These are phyloP conservation scores for Prosopocoilus inquinatus DNA, from an alignment of 2,888 invertebrate species.

Conservation along the genomic window DNA sequence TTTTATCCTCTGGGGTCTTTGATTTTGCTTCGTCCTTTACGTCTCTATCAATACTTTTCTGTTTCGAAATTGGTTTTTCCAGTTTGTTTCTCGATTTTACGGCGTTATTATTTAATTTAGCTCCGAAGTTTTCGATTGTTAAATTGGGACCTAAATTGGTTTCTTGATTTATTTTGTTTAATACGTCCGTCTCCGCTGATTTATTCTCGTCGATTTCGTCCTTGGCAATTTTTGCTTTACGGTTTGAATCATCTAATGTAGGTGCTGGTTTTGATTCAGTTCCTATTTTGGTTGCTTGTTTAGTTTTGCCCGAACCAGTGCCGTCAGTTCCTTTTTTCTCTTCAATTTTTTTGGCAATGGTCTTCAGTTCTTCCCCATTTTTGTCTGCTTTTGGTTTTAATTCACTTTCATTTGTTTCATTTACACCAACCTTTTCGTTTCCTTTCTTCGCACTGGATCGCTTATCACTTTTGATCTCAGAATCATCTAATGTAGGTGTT, in stretches of 20 bases:
- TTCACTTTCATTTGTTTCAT: conserved; percentile 2
- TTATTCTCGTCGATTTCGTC: no score
- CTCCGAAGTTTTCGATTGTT: no score
- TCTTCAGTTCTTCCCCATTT: conserved; percentile 32
- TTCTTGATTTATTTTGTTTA: no score
- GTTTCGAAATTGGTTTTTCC: no score
- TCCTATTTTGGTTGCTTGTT: conserved; percentile 4
- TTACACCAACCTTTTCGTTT: background rate
- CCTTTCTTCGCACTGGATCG: background rate
- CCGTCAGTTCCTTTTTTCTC: conserved; percentile 19
- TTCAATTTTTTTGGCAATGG: conserved; percentile 25
- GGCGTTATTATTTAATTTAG: no score
- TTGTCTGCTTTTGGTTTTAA: conserved; percentile 37
- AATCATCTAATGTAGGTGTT: background rate
- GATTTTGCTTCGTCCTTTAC: background rate
- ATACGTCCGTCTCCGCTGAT: no score
- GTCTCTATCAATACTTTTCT: no score
- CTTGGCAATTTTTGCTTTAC: no score
- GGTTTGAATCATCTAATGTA: background rate
- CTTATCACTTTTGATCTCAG: background rate
- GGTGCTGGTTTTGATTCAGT: background rate
- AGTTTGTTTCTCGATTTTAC: no score
- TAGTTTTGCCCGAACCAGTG: conserved; percentile 10
- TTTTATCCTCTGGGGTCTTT: conserved; percentile 4
- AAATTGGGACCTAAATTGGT: no score